A percentile compares a stretch with the other conserved stretches of the same genome.
Evolutionary conservation across 2,113 vertebrate species (phyloP).

Genomic region (Platichthys flesus): DNA sequence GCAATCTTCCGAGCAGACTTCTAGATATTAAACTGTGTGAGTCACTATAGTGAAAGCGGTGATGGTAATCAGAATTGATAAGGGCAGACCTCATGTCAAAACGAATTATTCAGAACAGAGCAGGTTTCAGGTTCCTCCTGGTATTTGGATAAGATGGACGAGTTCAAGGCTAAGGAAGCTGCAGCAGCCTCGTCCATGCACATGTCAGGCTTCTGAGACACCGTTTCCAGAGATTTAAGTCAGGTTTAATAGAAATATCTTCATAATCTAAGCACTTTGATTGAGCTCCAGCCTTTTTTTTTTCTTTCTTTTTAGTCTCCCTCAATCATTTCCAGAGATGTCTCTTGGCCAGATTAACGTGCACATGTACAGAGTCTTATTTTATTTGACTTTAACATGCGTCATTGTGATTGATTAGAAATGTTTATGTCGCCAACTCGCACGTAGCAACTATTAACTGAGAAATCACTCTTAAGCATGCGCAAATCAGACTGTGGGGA

Average conservation of each 20-base stretch:
- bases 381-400: slow-evolving; percentile 9
- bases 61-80: slow-evolving; percentile 75
- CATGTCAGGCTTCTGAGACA: slow-evolving; percentile 21
- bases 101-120: slow-evolving; percentile 60
- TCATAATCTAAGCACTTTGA: slow-evolving; percentile 8
- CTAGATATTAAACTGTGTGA: slow-evolving; percentile 56
- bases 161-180: slow-evolving; percentile 45
- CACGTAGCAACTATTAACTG: too few species aligned
- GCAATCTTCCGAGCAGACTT: slow-evolving; percentile 28
- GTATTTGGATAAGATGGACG: slow-evolving; percentile 50
- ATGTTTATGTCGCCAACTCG: slow-evolving; percentile 6
- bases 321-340: not conserved
- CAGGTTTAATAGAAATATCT: slow-evolving; percentile 40
- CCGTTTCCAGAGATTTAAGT: slow-evolving; percentile 30
- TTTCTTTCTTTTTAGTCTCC: not conserved
- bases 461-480: slow-evolving; percentile 4
- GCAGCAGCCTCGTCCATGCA: not conserved
- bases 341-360: not conserved
- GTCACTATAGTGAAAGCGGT: slow-evolving; percentile 47
- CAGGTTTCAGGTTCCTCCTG: slow-evolving; percentile 51
- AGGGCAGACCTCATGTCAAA: slow-evolving; percentile 72
- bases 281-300: slow-evolving; percentile 11
- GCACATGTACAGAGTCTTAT: not conserved
- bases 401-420: slow-evolving; percentile 17
- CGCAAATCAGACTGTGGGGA: slow-evolving; percentile 19